phyloP scores from a whole-genome alignment of 1,140 invertebrate genomes.

The Scaptomyza montana region DNA sequence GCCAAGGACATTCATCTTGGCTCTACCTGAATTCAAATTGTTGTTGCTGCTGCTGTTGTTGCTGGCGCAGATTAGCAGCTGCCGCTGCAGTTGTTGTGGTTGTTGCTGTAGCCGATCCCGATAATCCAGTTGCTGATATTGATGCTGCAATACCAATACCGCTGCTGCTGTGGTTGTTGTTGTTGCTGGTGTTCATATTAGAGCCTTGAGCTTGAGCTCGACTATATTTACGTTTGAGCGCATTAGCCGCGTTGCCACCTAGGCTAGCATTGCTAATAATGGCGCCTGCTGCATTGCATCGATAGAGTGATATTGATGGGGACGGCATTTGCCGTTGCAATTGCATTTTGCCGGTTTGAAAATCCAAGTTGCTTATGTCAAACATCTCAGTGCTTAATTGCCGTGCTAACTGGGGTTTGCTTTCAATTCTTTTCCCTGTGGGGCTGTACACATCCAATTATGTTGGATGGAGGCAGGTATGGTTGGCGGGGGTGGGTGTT shows the following conservation, averaged over 20 bases:
- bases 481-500: conserved; percentile 43
- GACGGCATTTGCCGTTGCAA: conserved; percentile 74
- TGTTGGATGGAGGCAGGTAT: conserved; percentile 44
- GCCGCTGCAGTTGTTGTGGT: conserved; percentile 22
- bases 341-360: conserved; percentile 90
- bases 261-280: conserved; percentile 35
- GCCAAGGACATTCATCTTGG: conserved; percentile 66
- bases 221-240: conserved; percentile 74
- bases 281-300: conserved; percentile 63
- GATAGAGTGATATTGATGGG: conserved; percentile 76
- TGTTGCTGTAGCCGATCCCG: conserved; percentile 49
- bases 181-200: conserved; percentile 24
- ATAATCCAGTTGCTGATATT: conserved; percentile 18
- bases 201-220: conserved; percentile 45
- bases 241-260: conserved; percentile 44
- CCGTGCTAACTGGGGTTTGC: conserved; percentile 91
- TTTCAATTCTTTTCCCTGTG: conserved; percentile 90
- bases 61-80: conserved; percentile 29
- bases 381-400: conserved; percentile 89
- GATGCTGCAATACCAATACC: conserved; percentile 21
- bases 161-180: conserved; percentile 14
- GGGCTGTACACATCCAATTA: conserved; percentile 61
- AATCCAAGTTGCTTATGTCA: conserved; percentile 93
- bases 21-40: conserved; percentile 83
- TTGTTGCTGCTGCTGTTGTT: conserved; percentile 61